Base-by-base conservation (phyloP, 1,140 invertebrate genomes). In the Drosophila hydei region DNA sequence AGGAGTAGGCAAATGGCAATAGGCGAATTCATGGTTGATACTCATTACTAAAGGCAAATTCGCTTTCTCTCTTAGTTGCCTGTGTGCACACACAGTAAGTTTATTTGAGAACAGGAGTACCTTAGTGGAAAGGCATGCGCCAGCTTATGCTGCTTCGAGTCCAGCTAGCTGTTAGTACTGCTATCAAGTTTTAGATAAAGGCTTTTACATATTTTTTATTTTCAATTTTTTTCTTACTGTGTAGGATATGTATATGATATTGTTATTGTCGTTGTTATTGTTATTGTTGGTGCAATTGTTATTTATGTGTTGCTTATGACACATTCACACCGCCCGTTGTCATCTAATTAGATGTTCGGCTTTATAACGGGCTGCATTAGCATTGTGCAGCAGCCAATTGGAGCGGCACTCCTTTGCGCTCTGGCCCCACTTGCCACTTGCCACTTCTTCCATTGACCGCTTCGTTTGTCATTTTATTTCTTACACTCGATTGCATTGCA, bases 281-380 rank as follows among this genome's bases (percentile, higher is more conserved):
- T 42, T 55, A 63, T 47, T 60, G 19, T 36, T 43, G 6, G 18
- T 60, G 23, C 51, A 25, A 54, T 48, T 68, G 25, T 45, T 65
- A 61, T 54, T 36, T 40, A 52, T 80, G 76, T 76, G 50, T 30
- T 70, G 50, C 63, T 75, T 64, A 85, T 71, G 48, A 65, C 63
- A 72, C 51, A 54, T 80, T 62, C 55, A 60, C 18, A 60, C 68
- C 42, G 55, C 54, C 55, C 54, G 60, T 72, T 75, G 69, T 65
- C 47, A 61, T 38, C 62, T 77, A 72, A 81, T 79, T 79, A 72
- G 65, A 64, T 62, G 60, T 47, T 55, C 42, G 52, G 45, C 16
- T 40, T 71, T 61, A 48, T 51, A 70, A 50, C 55, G 19, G 25
- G 25, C 45, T 52, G 36, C 25, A 65, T 60, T 65, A 56, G 33